Evolutionary conservation across 1,140 invertebrate species (phyloP).

Genomic region (Zaprionus kolodkinae): DNA sequence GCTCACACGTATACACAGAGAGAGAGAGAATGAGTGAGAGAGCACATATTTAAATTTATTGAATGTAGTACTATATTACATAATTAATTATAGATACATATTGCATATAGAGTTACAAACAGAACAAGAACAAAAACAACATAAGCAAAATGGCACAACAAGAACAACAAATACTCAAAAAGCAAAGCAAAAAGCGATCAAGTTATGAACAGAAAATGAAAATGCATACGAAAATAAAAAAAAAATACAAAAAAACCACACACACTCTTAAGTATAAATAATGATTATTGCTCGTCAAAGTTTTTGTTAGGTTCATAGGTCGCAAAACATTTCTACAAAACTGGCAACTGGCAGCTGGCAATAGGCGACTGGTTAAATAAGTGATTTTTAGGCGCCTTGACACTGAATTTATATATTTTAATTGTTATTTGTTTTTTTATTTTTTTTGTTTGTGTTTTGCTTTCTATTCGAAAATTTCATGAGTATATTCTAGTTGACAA

Average conservation of each 20-base stretch:
- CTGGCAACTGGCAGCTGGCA: constrained; percentile 43
- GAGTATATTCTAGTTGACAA: constrained; percentile 82
- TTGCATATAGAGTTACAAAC: constrained; percentile 62
- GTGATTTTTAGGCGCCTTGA: constrained; percentile 69
- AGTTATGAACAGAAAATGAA: constrained; percentile 32
- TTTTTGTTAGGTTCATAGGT: constrained; percentile 62
- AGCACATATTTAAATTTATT: constrained; percentile 35
- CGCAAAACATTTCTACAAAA: constrained; percentile 58
- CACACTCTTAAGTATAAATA: constrained; percentile 15
- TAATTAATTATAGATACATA: constrained; percentile 48
- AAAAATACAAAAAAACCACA: constrained; percentile 18
- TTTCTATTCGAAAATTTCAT: constrained; percentile 47
- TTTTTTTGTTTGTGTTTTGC: constrained; percentile 26
- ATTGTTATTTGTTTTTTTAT: constrained; percentile 30
- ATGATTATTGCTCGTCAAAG: constrained; percentile 62
- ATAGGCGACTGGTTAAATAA: constrained; percentile 64
- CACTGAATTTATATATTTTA: constrained; percentile 26
- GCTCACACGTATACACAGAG: too few relatives aligned
- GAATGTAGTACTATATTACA: constrained; percentile 6
- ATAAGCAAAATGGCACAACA: constrained; percentile 60
- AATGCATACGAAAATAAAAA: constrained; percentile 27
- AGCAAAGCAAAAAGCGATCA: constrained; percentile 10
- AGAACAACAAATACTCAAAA: constrained; percentile 46
- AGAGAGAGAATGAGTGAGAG: neutral
- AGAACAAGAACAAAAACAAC: constrained; percentile 29